Evolutionary conservation across 2,113 vertebrate genomes (phyloP).

Genomic region (Caranx melampygus): DNA sequence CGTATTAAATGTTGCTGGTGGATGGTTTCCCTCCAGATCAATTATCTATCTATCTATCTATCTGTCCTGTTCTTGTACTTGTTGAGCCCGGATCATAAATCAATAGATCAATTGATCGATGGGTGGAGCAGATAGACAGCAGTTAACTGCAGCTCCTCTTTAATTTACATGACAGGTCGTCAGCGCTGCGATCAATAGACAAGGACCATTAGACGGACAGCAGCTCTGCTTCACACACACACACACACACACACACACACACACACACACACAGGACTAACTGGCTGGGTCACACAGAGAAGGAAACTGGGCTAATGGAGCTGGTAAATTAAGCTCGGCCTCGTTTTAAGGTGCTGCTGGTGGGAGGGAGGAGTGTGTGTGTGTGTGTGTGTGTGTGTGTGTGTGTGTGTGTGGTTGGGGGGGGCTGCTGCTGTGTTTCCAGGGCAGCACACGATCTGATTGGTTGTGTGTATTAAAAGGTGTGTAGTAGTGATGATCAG

Average conservation of each 20-base stretch:
- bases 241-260: too few relatives aligned
- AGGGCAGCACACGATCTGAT: conserved; percentile 57
- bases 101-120: too few relatives aligned
- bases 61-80: too few relatives aligned
- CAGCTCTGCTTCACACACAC: neutral
- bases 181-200: conserved; percentile 29
- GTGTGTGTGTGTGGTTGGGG: too few relatives aligned
- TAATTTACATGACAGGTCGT: conserved; percentile 15
- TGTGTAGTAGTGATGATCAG: neutral
- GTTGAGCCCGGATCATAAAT: too few relatives aligned
- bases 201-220: conserved; percentile 11
- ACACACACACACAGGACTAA: too few relatives aligned
- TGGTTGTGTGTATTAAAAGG: conserved; percentile 5
- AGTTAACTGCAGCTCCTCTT: neutral
- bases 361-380: too few relatives aligned
- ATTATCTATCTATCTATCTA: too few relatives aligned
- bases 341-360: conserved; percentile 62
- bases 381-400: too few relatives aligned
- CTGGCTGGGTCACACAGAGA: conserved; percentile 3
- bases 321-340: conserved; percentile 68
- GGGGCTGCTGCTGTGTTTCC: conserved; percentile 54
- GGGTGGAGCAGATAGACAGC: neutral
- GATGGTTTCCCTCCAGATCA: too few relatives aligned
- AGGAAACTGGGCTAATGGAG: conserved; percentile 68
- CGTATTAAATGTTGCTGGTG: too few relatives aligned